phyloP scores from a whole-genome alignment of 2,888 invertebrate genomes.

The Drosophila koepferae region DNA sequence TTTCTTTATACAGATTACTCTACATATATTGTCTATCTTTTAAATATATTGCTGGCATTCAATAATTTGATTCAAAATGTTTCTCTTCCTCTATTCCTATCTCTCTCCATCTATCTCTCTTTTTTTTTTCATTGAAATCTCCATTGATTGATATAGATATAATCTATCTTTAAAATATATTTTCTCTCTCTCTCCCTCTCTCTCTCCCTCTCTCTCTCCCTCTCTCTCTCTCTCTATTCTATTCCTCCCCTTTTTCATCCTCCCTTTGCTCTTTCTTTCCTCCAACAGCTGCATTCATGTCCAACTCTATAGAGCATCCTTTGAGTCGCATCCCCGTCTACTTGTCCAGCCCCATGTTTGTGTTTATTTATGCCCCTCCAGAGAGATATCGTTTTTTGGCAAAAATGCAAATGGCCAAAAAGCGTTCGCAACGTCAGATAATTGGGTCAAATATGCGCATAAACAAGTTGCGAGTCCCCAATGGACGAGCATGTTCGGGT shows the following conservation, averaged over 20 bases:
- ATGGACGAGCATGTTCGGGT: not conserved
- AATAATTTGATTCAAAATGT: no score
- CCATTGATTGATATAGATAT: not conserved
- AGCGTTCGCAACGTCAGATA: constrained; percentile 45
- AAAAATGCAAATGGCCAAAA: constrained; percentile 71
- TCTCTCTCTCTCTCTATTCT: no score
- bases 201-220: no score
- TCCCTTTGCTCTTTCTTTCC: no score
- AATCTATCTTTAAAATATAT: no score
- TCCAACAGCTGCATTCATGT: not conserved
- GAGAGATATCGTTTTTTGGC: constrained; percentile 45
- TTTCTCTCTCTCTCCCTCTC: no score
- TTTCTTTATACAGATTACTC: no score
- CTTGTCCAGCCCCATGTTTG: not conserved
- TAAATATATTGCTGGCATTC: no score
- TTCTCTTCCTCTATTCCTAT: not conserved
- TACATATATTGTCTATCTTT: no score
- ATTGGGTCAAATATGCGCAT: constrained; percentile 79
- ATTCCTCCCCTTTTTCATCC: no score
- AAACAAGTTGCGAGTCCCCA: constrained; percentile 58
- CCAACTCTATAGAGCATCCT: not conserved
- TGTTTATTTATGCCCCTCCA: constrained; percentile 63
- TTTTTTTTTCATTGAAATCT: not conserved
- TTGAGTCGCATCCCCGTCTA: not conserved
- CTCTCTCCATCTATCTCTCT: not conserved